These are phyloP conservation scores for Drosophila diplacantha DNA, from an alignment of 2,888 invertebrate genomes.

Conservation along the genomic window DNA sequence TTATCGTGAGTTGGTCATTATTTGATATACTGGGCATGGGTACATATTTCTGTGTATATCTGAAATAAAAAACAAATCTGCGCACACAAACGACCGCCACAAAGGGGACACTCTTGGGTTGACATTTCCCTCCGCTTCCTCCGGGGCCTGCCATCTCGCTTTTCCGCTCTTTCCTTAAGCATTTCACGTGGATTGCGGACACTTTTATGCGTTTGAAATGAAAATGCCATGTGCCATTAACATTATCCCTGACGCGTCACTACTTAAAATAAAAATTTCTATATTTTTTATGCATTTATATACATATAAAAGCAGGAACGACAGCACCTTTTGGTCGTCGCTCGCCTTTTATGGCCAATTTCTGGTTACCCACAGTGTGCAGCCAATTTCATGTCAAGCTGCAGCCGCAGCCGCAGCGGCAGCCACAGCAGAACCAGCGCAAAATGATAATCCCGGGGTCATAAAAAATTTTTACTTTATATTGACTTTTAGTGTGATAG, in stretches of 20 bases:
- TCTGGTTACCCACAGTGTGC: conserved; percentile 69
- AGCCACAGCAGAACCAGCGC: conserved; percentile 30
- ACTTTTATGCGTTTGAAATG: conserved; percentile 71
- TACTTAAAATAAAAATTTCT: conserved; percentile 73
- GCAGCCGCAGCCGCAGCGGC: conserved; percentile 39
- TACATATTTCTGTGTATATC: conserved; percentile 30
- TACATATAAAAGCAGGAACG: conserved; percentile 24
- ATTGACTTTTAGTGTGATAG: conserved; percentile 72
- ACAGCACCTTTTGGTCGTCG: conserved; percentile 63
- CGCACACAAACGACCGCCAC: conserved; percentile 58
- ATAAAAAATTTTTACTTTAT: conserved; percentile 73
- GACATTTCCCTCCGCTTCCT: conserved; percentile 21
- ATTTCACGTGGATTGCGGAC: conserved; percentile 54
- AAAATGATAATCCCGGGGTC: conserved; percentile 72
- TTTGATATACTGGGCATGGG: conserved; percentile 34
- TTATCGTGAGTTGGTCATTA: conserved; percentile 59
- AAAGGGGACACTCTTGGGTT: conserved; percentile 42
- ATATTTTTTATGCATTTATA: conserved; percentile 59
- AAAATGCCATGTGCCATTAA: conserved; percentile 73
- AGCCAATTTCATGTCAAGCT: conserved; percentile 71
- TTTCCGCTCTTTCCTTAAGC: conserved; percentile 29
- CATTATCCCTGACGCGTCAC: conserved; percentile 73
- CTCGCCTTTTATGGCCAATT: conserved; percentile 67
- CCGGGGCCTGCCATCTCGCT: conserved; percentile 1
- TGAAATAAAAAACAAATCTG: conserved; percentile 52